Percentiles rank a stretch among this genome's conserved stretches.
phyloP scores from a whole-genome alignment of 2,797 vertebrate species.

The Nyctalus aviator region DNA sequence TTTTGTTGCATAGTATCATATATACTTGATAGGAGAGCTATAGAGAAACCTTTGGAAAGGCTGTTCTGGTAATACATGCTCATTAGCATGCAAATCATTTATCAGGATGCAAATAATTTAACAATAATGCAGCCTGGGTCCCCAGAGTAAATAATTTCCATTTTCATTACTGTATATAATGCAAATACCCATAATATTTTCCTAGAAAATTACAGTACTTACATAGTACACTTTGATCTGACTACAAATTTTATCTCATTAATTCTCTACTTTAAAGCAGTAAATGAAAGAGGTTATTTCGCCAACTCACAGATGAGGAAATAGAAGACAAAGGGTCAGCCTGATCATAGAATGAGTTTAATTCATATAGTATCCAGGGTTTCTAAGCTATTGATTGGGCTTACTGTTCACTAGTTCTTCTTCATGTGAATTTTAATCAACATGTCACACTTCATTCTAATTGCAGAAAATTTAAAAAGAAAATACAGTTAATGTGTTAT shows the following conservation, averaged over 20 bases:
- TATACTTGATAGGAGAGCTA: conserved; percentile 44
- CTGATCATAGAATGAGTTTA: background rate
- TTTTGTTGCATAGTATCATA: background rate
- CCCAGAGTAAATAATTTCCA: conserved; percentile 77
- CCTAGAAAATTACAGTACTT: conserved; percentile 67
- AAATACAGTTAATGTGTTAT: background rate
- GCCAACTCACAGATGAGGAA: background rate
- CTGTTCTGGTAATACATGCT: conserved; percentile 54
- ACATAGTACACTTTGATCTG: conserved; percentile 65
- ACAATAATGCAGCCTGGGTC: conserved; percentile 60
- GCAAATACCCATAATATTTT: conserved; percentile 75
- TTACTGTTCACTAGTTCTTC: conserved; percentile 5
- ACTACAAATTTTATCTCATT: conserved; percentile 57
- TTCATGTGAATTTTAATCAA: conserved; percentile 59
- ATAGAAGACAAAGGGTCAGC: background rate
- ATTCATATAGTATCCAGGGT: background rate
- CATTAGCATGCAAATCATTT: conserved; percentile 76
- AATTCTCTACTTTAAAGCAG: conserved; percentile 49
- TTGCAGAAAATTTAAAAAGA: conserved; percentile 16
- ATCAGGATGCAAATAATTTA: conserved; percentile 76
- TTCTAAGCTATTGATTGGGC: background rate
- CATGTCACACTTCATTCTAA: conserved; percentile 28
- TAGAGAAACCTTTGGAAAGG: conserved; percentile 48
- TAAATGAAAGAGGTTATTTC: conserved; percentile 45
- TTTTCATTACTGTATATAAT: conserved; percentile 72